These are phyloP conservation scores for Tethea ocularis DNA, from an alignment of 2,888 invertebrate species.

Conservation along the genomic window DNA sequence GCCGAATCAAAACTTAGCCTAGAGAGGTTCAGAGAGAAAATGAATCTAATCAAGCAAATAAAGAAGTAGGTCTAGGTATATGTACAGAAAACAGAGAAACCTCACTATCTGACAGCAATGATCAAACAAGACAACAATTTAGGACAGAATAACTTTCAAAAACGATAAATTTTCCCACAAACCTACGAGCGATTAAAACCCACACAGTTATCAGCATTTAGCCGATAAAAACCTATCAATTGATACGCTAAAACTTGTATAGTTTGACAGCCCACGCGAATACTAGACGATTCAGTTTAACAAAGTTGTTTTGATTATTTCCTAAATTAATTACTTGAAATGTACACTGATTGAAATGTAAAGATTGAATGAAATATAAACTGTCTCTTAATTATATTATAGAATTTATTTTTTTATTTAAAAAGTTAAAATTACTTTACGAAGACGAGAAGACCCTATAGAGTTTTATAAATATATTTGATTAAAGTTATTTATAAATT, in stretches of 20 bases:
- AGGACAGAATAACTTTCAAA: conserved; percentile 52
- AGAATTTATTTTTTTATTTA: conserved; percentile 80
- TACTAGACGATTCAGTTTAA: conserved; percentile 8
- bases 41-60: neutral
- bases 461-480: conserved; percentile 83
- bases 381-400: conserved; percentile 77
- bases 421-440: conserved; percentile 86
- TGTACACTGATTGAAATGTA: too few relatives aligned
- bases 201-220: conserved; percentile 34
- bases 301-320: neutral
- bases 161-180: conserved; percentile 45
- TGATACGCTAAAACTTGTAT: conserved; percentile 32
- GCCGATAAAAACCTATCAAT: conserved; percentile 39
- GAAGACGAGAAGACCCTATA: conserved; percentile 92
- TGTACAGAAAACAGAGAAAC: conserved; percentile 10
- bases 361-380: conserved; percentile 59
- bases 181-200: conserved; percentile 40
- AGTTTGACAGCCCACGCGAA: conserved; percentile 30
- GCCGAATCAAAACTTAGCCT: too few relatives aligned
- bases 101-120: conserved; percentile 13
- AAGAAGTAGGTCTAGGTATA: too few relatives aligned
- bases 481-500: conserved; percentile 65
- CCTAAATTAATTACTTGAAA: too few relatives aligned
- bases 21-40: too few relatives aligned
- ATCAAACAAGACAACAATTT: conserved; percentile 26